Evolutionary conservation across 2,888 invertebrate genomes (phyloP).

Genomic region (Melanophora roralis): DNA sequence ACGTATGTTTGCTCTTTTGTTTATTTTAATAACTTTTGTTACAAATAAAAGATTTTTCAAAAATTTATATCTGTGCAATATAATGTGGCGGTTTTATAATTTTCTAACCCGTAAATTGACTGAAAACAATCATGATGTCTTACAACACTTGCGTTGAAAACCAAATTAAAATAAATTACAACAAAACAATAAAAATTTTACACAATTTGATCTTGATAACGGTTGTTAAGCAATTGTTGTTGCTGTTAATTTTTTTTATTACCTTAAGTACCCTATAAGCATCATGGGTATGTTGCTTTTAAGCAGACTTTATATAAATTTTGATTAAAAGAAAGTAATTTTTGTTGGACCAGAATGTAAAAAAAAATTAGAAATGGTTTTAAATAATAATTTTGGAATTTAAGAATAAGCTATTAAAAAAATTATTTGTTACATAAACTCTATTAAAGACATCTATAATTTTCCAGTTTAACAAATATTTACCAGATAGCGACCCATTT

Average conservation of each 20-base stretch:
- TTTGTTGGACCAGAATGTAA: too few relatives aligned
- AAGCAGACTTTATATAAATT: too few relatives aligned
- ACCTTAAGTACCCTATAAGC: constrained; percentile 14
- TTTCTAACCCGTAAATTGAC: constrained; percentile 9
- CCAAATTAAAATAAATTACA: constrained; percentile 5
- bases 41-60: constrained; percentile 35
- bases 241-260: constrained; percentile 12
- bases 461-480: too few relatives aligned
- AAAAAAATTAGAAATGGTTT: too few relatives aligned
- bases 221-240: constrained; percentile 53
- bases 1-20: not conserved
- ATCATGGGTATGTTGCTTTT: not conserved
- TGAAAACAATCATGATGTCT: constrained; percentile 30
- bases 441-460: too few relatives aligned
- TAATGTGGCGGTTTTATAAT: constrained; percentile 12
- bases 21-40: not conserved
- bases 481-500: too few relatives aligned
- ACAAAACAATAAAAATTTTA: constrained; percentile 5
- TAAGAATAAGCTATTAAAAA: too few relatives aligned
- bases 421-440: too few relatives aligned
- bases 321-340: too few relatives aligned
- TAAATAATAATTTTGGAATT: too few relatives aligned
- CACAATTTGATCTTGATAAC: constrained; percentile 51
- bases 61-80: constrained; percentile 4
- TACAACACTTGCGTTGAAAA: constrained; percentile 42